Conservation (phyloP, 2,113 vertebrate genomes). For the Festucalex cinctus region DNA sequence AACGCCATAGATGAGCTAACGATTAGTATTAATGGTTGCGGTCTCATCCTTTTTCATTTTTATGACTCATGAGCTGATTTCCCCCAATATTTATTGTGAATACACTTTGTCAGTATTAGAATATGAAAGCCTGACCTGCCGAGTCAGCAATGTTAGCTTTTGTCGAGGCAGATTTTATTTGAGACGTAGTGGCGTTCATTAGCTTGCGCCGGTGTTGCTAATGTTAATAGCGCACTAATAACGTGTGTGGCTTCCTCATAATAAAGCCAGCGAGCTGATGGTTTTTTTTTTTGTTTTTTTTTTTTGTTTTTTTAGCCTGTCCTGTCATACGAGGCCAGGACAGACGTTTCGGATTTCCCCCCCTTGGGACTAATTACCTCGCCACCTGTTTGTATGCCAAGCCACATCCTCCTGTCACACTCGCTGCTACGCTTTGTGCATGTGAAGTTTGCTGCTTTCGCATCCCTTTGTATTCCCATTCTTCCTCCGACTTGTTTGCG, state of each 20-base stretch:
- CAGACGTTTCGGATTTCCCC: slow-evolving; percentile 12
- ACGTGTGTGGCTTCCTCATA: background rate
- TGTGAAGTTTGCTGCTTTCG: background rate
- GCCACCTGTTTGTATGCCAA: slow-evolving; percentile 36
- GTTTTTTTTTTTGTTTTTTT: background rate
- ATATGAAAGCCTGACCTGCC: background rate
- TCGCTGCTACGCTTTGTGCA: background rate
- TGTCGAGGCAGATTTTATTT: background rate
- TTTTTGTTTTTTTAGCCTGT: too few species aligned
- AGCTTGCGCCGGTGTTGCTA: background rate
- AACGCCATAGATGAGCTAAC: too few species aligned
- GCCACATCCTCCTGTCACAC: background rate
- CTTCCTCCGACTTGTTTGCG: background rate
- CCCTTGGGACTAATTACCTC: slow-evolving; percentile 60
- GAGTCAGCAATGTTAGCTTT: background rate
- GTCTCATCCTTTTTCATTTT: too few species aligned
- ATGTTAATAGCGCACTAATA: background rate
- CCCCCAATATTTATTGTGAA: too few species aligned
- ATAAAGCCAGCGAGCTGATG: background rate
- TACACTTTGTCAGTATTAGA: too few species aligned
- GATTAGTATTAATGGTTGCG: too few species aligned
- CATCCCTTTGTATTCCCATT: background rate
- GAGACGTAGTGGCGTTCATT: background rate
- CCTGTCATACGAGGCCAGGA: slow-evolving; percentile 14
- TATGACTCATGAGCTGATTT: too few species aligned